phyloP scores from a whole-genome alignment of 2,888 invertebrate species.

The Cryptocephalus moraei region DNA sequence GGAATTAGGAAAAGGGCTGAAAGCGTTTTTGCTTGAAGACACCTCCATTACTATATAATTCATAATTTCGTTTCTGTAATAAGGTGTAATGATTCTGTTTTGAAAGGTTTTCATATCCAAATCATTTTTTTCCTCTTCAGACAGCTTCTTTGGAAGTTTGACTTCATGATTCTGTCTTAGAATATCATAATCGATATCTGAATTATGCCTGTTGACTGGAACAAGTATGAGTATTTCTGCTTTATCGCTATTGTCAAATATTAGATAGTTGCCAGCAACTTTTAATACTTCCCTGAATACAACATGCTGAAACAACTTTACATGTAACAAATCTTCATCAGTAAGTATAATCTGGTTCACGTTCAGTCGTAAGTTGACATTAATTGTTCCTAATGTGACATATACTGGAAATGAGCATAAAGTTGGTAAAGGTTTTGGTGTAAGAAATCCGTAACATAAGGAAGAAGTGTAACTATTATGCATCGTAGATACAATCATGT shows the following conservation, averaged over 20 bases:
- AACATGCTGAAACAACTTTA: constrained; percentile 60
- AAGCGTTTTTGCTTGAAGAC: constrained; percentile 52
- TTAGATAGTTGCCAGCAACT: constrained; percentile 48
- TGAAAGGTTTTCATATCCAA: constrained; percentile 39
- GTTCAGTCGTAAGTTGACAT: constrained; percentile 44
- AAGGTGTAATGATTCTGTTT: constrained; percentile 64
- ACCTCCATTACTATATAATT: constrained; percentile 61
- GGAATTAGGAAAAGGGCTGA: constrained; percentile 54
- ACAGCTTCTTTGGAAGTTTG: constrained; percentile 33
- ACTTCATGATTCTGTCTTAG: constrained; percentile 39
- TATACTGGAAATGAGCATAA: constrained; percentile 66
- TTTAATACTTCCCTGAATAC: constrained; percentile 63
- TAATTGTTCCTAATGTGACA: constrained; percentile 52
- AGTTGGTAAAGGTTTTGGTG: constrained; percentile 47
- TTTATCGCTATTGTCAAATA: constrained; percentile 45
- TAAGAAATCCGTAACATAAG: constrained; percentile 54
- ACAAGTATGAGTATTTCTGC: constrained; percentile 40
- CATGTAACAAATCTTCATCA: constrained; percentile 39
- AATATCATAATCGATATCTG: constrained; percentile 51
- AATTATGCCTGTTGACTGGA: constrained; percentile 30
- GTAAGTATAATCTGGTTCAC: constrained; percentile 38
- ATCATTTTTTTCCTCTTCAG: constrained; percentile 49
- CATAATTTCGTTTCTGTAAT: constrained; percentile 47
- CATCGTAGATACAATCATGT: constrained; percentile 27
- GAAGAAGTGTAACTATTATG: constrained; percentile 42